A percentile compares a stretch with the other conserved stretches of the same genome.
Evolutionary conservation across 2,113 vertebrate genomes (phyloP).

Genomic region (Symphodus melops): DNA sequence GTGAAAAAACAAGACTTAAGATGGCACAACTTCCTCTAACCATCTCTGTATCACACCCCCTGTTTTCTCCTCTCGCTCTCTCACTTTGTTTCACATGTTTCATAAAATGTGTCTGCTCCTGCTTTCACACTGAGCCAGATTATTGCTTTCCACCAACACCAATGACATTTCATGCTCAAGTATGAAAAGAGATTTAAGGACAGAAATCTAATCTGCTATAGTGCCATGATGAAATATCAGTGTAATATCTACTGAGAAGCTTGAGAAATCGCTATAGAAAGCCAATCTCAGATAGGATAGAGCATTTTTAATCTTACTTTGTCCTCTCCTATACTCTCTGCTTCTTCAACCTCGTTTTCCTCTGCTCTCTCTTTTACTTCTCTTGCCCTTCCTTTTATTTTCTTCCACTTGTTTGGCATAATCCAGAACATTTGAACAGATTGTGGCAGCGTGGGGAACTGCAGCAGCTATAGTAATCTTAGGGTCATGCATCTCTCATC

Average conservation of each 20-base stretch:
- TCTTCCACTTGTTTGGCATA: constrained; percentile 18
- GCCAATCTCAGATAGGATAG: constrained; percentile 51
- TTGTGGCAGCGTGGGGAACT: constrained; percentile 39
- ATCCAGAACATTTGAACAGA: constrained; percentile 44
- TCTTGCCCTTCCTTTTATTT: constrained; percentile 19
- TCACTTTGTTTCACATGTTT: constrained; percentile 41
- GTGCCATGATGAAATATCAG: constrained; percentile 75
- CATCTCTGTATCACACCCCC: neutral
- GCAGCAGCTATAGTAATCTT: constrained; percentile 63
- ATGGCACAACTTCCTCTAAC: constrained; percentile 11
- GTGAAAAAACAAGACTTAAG: constrained; percentile 27
- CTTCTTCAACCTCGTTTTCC: neutral
- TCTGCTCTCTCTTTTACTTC: constrained; percentile 6
- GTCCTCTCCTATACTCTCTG: constrained; percentile 20
- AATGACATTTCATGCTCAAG: constrained; percentile 67
- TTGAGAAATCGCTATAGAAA: constrained; percentile 59
- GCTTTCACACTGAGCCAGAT: constrained; percentile 55
- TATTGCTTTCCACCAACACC: constrained; percentile 73
- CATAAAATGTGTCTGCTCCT: constrained; percentile 42
- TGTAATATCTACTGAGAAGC: constrained; percentile 67
- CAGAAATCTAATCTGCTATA: constrained; percentile 70
- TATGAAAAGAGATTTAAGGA: constrained; percentile 71
- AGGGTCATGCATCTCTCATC: constrained; percentile 53
- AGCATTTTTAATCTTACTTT: constrained; percentile 60
- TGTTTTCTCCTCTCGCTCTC: neutral